Percentiles rank a stretch among this genome's conserved stretches.
Evolutionary conservation across 2,113 vertebrate species (phyloP).

Genomic region (Okapia johnstoni): DNA sequence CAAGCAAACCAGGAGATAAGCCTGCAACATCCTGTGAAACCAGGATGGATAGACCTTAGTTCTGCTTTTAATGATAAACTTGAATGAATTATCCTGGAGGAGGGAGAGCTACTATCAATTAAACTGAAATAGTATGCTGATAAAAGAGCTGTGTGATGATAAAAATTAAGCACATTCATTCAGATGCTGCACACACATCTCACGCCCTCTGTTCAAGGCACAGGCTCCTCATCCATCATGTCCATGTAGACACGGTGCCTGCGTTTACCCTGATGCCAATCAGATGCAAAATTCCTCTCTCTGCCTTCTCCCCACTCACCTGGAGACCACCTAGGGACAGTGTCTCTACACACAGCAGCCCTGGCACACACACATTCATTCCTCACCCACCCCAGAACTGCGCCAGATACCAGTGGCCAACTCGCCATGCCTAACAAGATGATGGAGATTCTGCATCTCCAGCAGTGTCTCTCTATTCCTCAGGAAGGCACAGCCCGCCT

Average conservation of each 20-base stretch:
- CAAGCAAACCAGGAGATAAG: neutral
- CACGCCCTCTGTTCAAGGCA: neutral
- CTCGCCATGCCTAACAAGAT: neutral
- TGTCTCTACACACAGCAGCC: too few relatives aligned
- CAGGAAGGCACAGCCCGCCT: fast-evolving
- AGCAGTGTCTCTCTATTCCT: neutral
- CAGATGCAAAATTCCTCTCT: neutral
- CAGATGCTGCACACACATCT: neutral
- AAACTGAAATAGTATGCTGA: neutral
- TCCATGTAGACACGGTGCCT: neutral
- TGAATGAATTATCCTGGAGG: neutral
- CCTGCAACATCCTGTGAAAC: fast-evolving
- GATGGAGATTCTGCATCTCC: neutral
- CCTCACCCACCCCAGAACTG: neutral
- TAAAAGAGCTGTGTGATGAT: neutral
- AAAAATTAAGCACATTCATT: neutral
- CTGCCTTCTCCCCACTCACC: neutral
- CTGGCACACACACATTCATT: fast-evolving
- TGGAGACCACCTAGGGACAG: neutral
- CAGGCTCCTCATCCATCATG: neutral
- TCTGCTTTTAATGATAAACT: neutral
- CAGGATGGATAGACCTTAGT: neutral
- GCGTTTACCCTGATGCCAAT: neutral
- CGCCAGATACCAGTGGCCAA: fast-evolving
- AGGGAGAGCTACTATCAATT: neutral